phyloP scores from a whole-genome alignment of 2,888 invertebrate species.

The Stenodera caucasica region DNA sequence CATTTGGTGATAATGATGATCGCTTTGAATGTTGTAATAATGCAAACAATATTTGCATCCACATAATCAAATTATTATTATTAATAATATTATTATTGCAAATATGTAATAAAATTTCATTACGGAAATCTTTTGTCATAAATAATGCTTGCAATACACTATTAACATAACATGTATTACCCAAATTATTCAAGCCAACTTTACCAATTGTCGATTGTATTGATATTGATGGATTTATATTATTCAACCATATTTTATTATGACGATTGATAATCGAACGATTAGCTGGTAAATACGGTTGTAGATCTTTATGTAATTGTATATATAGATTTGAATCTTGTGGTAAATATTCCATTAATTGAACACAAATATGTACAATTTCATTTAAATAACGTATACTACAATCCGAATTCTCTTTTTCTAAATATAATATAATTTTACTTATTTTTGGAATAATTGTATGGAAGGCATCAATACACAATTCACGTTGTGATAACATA shows the following conservation, averaged over 20 bases:
- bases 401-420: constrained; percentile 61
- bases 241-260: constrained; percentile 53
- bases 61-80: constrained; percentile 60
- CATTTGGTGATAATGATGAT: constrained; percentile 70
- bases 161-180: constrained; percentile 90
- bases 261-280: constrained; percentile 47
- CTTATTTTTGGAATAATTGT: constrained; percentile 61
- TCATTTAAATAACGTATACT: constrained; percentile 59
- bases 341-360: constrained; percentile 60
- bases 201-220: constrained; percentile 53
- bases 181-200: constrained; percentile 79
- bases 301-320: constrained; percentile 47
- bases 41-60: constrained; percentile 74
- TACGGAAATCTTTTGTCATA: constrained; percentile 78
- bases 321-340: constrained; percentile 47
- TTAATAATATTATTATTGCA: constrained; percentile 59
- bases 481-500: constrained; percentile 65
- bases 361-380: constrained; percentile 63
- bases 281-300: constrained; percentile 43
- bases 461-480: constrained; percentile 64
- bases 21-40: constrained; percentile 69
- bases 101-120: constrained; percentile 64
- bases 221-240: constrained; percentile 35
- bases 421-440: constrained; percentile 59
- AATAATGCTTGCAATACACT: constrained; percentile 82